Evolutionary conservation across 92 coral and sea anemone species (phyloP), one percentile per base, ranked within the genome.

Genomic region (Parazoanthus swiftii): DNA sequence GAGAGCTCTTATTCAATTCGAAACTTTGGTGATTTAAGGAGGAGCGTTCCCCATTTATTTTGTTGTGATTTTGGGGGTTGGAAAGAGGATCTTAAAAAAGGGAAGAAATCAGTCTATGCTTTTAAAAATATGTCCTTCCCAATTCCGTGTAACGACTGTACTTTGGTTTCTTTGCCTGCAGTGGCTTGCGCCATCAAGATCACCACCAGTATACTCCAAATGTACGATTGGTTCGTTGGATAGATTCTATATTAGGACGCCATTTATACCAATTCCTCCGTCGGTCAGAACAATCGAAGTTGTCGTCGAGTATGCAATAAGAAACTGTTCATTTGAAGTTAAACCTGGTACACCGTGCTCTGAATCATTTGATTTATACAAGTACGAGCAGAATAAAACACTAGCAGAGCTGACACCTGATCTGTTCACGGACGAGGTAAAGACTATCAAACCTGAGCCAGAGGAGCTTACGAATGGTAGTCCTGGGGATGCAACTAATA

Each of bases 311-410:
- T 80, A 29, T 36, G 9, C 46, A 16, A 36, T 80, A 58, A 13
- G 15, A 26, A 80, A 14, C 23, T 80, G 84, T 54, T 44, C 58
- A 46, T 0, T 46, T 15, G 36, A 1, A 3, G 5, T 46, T 46
- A 3, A 0, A 0, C 4, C 11, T 21, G 14, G 0, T 3, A 21
- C 4, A 11, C 18, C 42, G 0, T 80, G 84, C 25, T 54, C 44
- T 10, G 84, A 80, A 54, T 16, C 65, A 56, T 80, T 80, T 59
- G 39, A 16, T 44, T 37, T 80, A 13, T 50, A 51, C 70, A 80
- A 79, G 82, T 54, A 23, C 15, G 82, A 79, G n/a, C 65, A 44
- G 18, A 29, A 79, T 8, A 4, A 10, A 29, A 13, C n/a, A 11
- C 18, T 33, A 3, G 6, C 36, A 51, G 46, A 5, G 7, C 21